These are phyloP conservation scores for Hydrochoerus hydrochaeris DNA, from an alignment of 2,113 vertebrate genomes.

Conservation along the genomic window DNA sequence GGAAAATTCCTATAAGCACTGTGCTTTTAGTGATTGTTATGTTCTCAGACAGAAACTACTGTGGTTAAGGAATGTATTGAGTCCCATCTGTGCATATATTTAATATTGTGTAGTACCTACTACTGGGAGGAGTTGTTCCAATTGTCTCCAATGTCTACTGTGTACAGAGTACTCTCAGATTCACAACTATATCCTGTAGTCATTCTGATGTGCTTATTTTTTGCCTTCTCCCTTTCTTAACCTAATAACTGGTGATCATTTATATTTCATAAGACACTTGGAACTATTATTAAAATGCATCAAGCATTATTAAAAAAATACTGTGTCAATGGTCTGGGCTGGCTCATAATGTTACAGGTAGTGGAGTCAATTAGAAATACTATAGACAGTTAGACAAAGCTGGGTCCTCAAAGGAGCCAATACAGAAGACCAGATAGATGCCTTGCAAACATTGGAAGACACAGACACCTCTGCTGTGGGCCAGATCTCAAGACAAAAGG, in stretches of 20 bases:
- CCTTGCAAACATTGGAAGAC: no score
- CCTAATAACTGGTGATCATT: neutral
- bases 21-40: neutral
- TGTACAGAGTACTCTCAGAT: accelerated
- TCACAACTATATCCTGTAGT: accelerated
- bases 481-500: no score
- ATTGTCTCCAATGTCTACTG: accelerated
- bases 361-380: no score
- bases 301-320: neutral
- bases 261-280: neutral
- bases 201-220: neutral
- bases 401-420: no score
- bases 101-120: neutral
- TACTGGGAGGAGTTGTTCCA: neutral
- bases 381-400: no score
- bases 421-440: no score
- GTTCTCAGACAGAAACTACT: neutral
- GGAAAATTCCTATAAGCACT: neutral
- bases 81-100: neutral
- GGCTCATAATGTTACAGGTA: neutral
- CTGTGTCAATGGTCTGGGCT: accelerated
- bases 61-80: neutral
- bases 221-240: neutral
- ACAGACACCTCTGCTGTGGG: no score
- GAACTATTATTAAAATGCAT: accelerated